Base-by-base conservation (phyloP, 2,113 vertebrate genomes). In the Hirundichthys speculiger region DNA sequence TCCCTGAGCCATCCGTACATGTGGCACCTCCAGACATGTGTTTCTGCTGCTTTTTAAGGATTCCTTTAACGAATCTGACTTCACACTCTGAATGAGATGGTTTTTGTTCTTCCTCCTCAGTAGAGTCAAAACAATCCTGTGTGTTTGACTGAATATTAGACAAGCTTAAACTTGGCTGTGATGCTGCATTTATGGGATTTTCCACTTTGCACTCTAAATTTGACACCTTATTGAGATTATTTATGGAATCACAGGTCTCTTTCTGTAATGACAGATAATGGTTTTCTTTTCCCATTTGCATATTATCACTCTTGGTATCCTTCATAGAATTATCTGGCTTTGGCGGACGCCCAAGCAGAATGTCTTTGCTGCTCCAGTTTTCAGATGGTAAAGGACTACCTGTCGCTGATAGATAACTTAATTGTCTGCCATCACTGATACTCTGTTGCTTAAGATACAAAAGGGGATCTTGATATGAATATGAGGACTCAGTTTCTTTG, bases 21-120 rank as follows among this genome's bases (percentile, higher is more conserved):
- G 88, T 71, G 19, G 77, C 38, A 67, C 79, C 60, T 60, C 61
- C 51, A 13, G 79, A 73, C 51, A 87, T 73, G 46, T 90, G 91
- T 63, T 92, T 93, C 54, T 93, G 91, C 22, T 89, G 84, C 53
- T 96, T 95, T 79, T 97, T 98, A 69, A 99, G 94, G 76, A 97
- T 96, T 56, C 95, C 94, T 87, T 93, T 95, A 19, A 94, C 48
- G 43, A 93, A 79, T 34, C 54, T 84, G 79, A 84, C 86, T 55
- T 90, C 86, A 75, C 51, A 30, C 11, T 38, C 61, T 20, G 78
- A 77, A 61, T 74, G 75, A 18, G 81, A 21, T 3, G 77, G 7
- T 46, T 56, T 49, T 41, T 48, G 41, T 1, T 30, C 22, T 50
- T 65, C 70, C 47, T 74, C 58, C 41, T 85, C 64, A 30, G 66